Base-by-base conservation (phyloP, 2,888 invertebrate genomes). In the Halocaridina rubra region DNA sequence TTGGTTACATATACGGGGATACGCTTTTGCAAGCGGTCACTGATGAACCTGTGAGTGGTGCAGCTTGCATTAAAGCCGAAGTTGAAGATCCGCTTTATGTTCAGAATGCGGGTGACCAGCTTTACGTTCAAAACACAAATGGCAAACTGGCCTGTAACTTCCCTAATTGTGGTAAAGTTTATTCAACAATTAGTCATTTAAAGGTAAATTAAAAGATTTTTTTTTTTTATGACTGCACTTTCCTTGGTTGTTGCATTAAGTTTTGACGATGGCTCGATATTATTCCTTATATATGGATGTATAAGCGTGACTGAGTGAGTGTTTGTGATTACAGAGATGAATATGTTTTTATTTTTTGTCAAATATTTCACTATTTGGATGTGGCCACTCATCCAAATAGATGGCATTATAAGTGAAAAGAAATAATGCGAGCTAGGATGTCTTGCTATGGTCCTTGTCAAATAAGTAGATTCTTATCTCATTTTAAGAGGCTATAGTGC, bases 1-100 rank as follows among this genome's bases (percentile, higher is more conserved):
- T 84, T 61, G 84, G 79, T 1, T 84, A 84, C 39, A 61, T 84
- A 53, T 84, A 67, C 27, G 67, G 84, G 13, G 84, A 84, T 27
- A 79, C 84, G 13, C 67, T 84, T 2, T 67, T 84, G n/a, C 84
- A 84, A 33, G 80, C 78, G 4, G 79, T 80, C 19, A 16, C 84
- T 3, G 74, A 80, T n/a, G n/a, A n/a, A n/a, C n/a, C n/a, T n/a
- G n/a, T n/a, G n/a, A n/a, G n/a, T n/a, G 16, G 69, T 57, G 5
- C 75, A 81, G 3, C 75, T 76, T n/a, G 32, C 75, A 3, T 29
- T 64, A 24, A 30, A 53, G 3, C 7, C 22, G n/a, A n/a, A n/a
- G n/a, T n/a, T n/a, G n/a, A n/a, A n/a, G n/a, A n/a, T n/a, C n/a
- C n/a, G n/a, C n/a, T n/a, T n/a, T n/a, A n/a, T n/a, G n/a, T n/a